phyloP scores from a whole-genome alignment of 1,140 invertebrate species.

The Berghia stephanieae region DNA sequence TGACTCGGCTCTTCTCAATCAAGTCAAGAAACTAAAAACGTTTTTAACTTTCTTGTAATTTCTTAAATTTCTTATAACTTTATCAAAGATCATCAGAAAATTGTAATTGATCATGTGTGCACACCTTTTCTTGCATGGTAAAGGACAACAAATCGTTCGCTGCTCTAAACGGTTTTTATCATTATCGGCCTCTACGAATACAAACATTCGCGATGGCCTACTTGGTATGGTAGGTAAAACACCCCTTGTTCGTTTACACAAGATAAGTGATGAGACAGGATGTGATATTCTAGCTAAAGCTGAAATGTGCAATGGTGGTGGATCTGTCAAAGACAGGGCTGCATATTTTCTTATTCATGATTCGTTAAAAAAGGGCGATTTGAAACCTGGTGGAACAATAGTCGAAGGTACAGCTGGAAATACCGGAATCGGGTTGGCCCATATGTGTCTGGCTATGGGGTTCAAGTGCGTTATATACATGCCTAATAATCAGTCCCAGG shows the following conservation, averaged over 20 bases:
- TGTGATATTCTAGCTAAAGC: slow-evolving; percentile 67
- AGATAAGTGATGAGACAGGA: slow-evolving; percentile 66
- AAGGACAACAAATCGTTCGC: no score
- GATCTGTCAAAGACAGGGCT: slow-evolving; percentile 67
- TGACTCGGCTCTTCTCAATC: no score
- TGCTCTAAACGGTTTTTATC: not conserved
- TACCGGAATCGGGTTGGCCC: slow-evolving; percentile 68
- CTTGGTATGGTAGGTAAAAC: slow-evolving; percentile 64
- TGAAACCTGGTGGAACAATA: slow-evolving; percentile 63
- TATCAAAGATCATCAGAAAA: no score
- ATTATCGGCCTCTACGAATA: no score
- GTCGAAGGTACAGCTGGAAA: slow-evolving; percentile 69
- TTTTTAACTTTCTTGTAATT: no score
- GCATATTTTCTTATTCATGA: slow-evolving; percentile 65
- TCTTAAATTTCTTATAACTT: no score
- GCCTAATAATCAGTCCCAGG: slow-evolving; percentile 67
- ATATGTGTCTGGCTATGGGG: slow-evolving; percentile 65
- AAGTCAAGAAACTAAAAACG: no score
- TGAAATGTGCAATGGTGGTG: slow-evolving; percentile 67
- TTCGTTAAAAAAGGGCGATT: slow-evolving; percentile 57
- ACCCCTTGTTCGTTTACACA: slow-evolving; percentile 63
- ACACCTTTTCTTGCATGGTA: not conserved
- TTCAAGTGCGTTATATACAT: slow-evolving; percentile 68
- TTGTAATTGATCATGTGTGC: not conserved
- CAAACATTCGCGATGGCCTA: slow-evolving; percentile 56